Percentiles rank a stretch among this genome's conserved stretches.
Conservation (phyloP, 2,888 invertebrate genomes). For the Lithophane socia region DNA sequence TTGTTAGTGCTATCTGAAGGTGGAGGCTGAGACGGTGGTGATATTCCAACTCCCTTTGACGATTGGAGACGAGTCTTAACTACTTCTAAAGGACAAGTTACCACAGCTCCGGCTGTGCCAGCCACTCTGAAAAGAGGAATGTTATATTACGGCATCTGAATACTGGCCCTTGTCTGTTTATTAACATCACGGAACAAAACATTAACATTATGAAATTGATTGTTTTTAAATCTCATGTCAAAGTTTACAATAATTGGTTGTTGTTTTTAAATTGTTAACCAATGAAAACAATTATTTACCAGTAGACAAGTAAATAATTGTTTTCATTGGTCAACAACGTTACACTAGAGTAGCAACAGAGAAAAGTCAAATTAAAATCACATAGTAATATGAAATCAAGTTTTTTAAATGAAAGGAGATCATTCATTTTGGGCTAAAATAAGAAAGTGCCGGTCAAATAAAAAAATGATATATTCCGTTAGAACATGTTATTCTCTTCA, state of each 20-base stretch:
- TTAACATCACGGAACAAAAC: neutral
- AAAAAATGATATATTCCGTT: too few species aligned
- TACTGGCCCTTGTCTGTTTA: neutral
- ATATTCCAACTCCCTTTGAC: slow-evolving; percentile 92
- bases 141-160: neutral
- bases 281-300: neutral
- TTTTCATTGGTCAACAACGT: too few species aligned
- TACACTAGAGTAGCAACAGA: neutral
- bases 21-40: slow-evolving; percentile 87
- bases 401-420: too few species aligned
- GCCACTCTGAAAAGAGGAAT: slow-evolving; percentile 93
- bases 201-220: slow-evolving; percentile 11
- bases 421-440: too few species aligned
- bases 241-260: slow-evolving; percentile 6
- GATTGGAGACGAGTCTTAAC: slow-evolving; percentile 99
- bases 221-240: slow-evolving; percentile 13
- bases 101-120: slow-evolving; percentile 98
- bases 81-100: slow-evolving; percentile 99
- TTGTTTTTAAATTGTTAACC: neutral
- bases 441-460: too few species aligned
- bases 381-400: neutral
- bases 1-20: slow-evolving; percentile 87
- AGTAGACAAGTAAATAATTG: too few species aligned
- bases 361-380: neutral
- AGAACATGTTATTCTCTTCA: too few species aligned